Base-by-base conservation (phyloP, 2,113 vertebrate genomes). In the Pseudorectes ferrugineus region DNA sequence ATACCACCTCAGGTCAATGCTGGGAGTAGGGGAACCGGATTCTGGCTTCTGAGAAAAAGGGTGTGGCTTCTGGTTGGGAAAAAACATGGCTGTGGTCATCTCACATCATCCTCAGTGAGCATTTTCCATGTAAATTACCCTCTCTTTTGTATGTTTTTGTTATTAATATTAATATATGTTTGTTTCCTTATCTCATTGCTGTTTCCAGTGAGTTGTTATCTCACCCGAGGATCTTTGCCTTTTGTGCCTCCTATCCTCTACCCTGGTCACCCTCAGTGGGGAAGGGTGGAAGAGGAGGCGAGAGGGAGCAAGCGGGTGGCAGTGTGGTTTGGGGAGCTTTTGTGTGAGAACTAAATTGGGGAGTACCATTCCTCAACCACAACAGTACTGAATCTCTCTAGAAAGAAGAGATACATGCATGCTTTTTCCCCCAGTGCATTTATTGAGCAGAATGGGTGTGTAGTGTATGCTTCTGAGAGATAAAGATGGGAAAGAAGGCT, bases 381-480 rank as follows among this genome's bases (percentile, higher is more conserved):
- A 35, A 15, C 11, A 55, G 17, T 35, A 79, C 71, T 92, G 45
- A 84, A 84, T 94, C 93, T 96, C 89, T 92, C 12, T 72, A 55
- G 85, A 75, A 96, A 94, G 92, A 92, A 78, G 78, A 92, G 24
- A 49, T 81, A 77, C 24, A 51, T 46, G 48, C 21, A 55, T 55
- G 55, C 89, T 85, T 82, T 67, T 54, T 75, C 1, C 21, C 19
- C 4, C 2, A 1, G 6, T 85, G 26, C 33, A 48, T 91, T 91
- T 31, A 46, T 79, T 63, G 36, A 70, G 20, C 51, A 88, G 21
- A 87, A 68, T 20, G 35, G 6, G 26, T 79, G 19, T 82, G 15
- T 61, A 76, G 25, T 46, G 6, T 54, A 33, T 70, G 9, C 75
- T 94, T 95, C 76, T 92, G n/a, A 67, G 24, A 91, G 29, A 31